These are phyloP conservation scores for Brachionus calyciflorus DNA, from an alignment of 1,140 invertebrate species.

Conservation along the genomic window DNA sequence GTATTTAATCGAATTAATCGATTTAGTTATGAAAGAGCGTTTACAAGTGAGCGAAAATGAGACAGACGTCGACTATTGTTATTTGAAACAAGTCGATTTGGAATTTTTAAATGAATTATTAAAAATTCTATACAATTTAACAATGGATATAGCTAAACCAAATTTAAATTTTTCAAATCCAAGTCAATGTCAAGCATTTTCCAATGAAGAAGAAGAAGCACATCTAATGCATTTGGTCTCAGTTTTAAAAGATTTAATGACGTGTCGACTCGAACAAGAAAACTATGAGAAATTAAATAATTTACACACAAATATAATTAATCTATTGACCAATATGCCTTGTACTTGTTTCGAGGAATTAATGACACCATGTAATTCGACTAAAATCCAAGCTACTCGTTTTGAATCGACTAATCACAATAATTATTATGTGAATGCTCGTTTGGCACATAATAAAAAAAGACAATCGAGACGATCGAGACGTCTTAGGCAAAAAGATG, in stretches of 20 bases:
- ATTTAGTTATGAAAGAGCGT: conserved; percentile 67
- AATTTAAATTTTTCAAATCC: conserved; percentile 49
- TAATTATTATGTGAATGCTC: conserved; percentile 30
- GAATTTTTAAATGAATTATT: conserved; percentile 76
- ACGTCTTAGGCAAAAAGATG: conserved; percentile 50
- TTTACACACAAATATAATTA: conserved; percentile 65
- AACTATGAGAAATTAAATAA: conserved; percentile 66
- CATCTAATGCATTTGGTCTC: conserved; percentile 71
- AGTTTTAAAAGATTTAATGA: conserved; percentile 70
- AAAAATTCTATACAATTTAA: conserved; percentile 84
- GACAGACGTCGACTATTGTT: conserved; percentile 47
- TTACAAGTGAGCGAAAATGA: conserved; percentile 51
- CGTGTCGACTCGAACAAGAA: conserved; percentile 65
- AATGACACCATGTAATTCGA: conserved; percentile 58
- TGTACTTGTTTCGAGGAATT: conserved; percentile 64
- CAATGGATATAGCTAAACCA: conserved; percentile 62
- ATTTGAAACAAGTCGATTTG: conserved; percentile 59
- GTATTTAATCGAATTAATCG: conserved; percentile 74
- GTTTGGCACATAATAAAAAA: conserved; percentile 10
- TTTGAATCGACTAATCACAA: too few species aligned
- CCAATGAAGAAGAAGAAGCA: conserved; percentile 68
- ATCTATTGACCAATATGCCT: conserved; percentile 65
- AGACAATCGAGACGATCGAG: conserved; percentile 24
- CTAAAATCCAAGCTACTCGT: too few species aligned
- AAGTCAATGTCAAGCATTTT: conserved; percentile 56